phyloP scores from a whole-genome alignment of 2,888 invertebrate genomes.

The Acanthococcus lagerstroemiae region DNA sequence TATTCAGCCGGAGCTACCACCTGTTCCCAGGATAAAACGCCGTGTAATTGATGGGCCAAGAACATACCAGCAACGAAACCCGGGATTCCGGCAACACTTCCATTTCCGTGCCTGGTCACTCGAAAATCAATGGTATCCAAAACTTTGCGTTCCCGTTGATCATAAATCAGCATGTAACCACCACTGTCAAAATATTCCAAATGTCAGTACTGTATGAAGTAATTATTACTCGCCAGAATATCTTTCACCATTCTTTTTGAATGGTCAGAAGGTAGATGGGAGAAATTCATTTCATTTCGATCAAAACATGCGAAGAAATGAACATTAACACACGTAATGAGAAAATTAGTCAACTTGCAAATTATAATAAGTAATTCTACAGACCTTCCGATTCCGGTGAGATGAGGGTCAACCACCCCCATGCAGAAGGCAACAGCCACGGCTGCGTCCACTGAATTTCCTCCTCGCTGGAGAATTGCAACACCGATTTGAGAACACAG shows the following conservation, averaged over 20 bases:
- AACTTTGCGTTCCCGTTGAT: conserved; percentile 49
- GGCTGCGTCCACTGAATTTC: conserved; percentile 69
- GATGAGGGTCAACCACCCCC: conserved; percentile 60
- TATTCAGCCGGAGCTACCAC: conserved; percentile 50
- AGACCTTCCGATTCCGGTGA: conserved; percentile 67
- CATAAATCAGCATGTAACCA: conserved; percentile 61
- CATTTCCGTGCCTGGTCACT: conserved; percentile 37
- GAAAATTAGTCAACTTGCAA: too few relatives aligned
- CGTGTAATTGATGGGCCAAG: conserved; percentile 48
- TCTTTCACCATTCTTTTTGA: background rate
- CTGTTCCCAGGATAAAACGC: conserved; percentile 50
- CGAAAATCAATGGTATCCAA: conserved; percentile 52
- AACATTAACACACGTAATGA: too few relatives aligned
- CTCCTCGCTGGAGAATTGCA: conserved; percentile 54
- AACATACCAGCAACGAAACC: conserved; percentile 52
- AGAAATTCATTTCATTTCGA: background rate
- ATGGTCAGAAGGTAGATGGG: background rate
- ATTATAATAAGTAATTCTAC: conserved; percentile 37
- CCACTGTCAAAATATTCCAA: conserved; percentile 44
- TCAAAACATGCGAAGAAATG: too few relatives aligned
- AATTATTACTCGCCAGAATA: background rate
- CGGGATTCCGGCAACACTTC: conserved; percentile 44
- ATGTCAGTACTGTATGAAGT: background rate
- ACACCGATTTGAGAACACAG: conserved; percentile 64
- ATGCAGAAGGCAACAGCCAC: conserved; percentile 63